Conservation (phyloP, 2,797 vertebrate species). For the Chrosomus eos region DNA sequence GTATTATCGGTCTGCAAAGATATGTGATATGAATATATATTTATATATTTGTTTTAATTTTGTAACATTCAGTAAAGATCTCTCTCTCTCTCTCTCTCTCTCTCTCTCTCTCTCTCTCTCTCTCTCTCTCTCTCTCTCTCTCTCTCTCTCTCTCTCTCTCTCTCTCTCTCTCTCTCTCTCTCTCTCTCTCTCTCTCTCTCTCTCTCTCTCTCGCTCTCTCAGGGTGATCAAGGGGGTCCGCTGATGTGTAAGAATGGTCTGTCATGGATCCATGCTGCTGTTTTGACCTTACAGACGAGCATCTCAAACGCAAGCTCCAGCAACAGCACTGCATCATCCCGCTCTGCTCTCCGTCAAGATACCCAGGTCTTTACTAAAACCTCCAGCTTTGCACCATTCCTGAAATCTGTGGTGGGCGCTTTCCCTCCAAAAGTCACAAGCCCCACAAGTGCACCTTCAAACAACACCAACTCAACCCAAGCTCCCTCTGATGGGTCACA, state of each 20-base stretch:
- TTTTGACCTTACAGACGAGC: conserved; percentile 42
- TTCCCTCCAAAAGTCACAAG: conserved; percentile 17
- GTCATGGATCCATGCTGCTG: conserved; percentile 59
- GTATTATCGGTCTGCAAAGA: neutral
- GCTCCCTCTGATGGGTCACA: rapidly evolving
- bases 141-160: neutral
- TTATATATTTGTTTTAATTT: no score
- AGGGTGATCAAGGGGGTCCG: conserved; percentile 58
- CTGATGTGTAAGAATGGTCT: conserved; percentile 56
- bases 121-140: no score
- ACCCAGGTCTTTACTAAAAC: conserved; percentile 30
- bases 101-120: no score
- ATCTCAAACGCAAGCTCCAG: conserved; percentile 4
- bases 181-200: conserved; percentile 4
- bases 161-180: neutral
- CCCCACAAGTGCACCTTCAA: neutral
- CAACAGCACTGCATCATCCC: neutral
- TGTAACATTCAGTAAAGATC: neutral
- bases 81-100: neutral
- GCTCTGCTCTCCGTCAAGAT: neutral
- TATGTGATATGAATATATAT: no score
- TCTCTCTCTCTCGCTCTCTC: neutral
- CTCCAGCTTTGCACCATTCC: conserved; percentile 1
- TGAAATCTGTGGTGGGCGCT: neutral
- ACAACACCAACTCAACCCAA: rapidly evolving